These are phyloP conservation scores for Plecturocebus donacophilus DNA, from an alignment of 2,113 vertebrate species.

Conservation along the genomic window DNA sequence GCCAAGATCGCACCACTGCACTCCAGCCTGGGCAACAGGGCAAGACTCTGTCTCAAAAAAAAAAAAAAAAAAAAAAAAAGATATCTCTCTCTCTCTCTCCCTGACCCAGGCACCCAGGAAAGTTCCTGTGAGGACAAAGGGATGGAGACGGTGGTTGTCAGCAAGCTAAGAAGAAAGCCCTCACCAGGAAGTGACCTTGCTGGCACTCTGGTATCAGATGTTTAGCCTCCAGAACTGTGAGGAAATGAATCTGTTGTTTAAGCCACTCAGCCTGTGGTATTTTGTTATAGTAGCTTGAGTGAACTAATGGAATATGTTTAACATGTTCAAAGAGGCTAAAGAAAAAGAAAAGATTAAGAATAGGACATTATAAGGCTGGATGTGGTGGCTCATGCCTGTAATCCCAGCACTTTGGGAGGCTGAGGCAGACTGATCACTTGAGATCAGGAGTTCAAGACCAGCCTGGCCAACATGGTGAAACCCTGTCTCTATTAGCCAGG, in stretches of 20 bases:
- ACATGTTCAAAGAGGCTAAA: background rate
- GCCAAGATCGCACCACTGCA: too few species aligned
- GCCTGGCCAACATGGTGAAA: background rate
- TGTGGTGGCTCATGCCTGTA: background rate
- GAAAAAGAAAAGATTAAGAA: background rate
- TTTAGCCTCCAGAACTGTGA: background rate
- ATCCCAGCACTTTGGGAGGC: background rate
- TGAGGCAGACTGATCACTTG: background rate
- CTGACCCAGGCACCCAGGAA: background rate
- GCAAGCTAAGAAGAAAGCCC: background rate
- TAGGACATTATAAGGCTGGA: background rate
- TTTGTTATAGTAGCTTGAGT: background rate
- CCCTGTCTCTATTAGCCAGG: background rate
- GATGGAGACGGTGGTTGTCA: background rate
- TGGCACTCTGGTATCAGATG: background rate
- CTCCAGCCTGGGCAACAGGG: too few species aligned
- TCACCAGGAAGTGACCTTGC: background rate
- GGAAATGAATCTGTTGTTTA: background rate
- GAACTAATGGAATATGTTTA: background rate
- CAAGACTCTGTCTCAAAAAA: too few species aligned
- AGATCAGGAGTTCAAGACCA: background rate
- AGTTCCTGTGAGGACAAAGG: background rate
- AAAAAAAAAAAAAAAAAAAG: background rate
- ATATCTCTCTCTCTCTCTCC: background rate
- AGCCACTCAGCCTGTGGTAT: background rate